Conservation (phyloP, 1,140 invertebrate genomes). For the Penaeus vannamei region DNA sequence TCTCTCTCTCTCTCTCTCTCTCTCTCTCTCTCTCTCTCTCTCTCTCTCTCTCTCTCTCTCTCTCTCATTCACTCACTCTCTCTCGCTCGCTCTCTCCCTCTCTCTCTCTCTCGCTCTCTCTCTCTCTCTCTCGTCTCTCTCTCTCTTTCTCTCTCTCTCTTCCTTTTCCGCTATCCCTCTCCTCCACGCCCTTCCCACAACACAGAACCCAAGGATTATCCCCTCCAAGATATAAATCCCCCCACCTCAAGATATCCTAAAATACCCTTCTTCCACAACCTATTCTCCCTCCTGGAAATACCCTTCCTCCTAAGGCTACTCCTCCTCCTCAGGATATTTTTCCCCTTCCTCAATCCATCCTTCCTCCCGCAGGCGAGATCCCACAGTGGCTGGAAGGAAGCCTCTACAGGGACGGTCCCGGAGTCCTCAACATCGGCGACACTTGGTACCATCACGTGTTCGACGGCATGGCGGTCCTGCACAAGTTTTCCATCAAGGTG, state of each 20-base stretch:
- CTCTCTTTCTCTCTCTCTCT: too few species aligned
- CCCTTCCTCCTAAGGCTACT: too few species aligned
- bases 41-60: not conserved
- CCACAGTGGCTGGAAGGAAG: slow-evolving; percentile 72
- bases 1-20: slow-evolving; percentile 1
- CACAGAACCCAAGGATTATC: too few species aligned
- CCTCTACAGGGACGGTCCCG: slow-evolving; percentile 73
- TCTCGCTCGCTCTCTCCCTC: too few species aligned
- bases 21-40: not conserved
- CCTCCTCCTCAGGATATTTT: too few species aligned
- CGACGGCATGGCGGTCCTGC: slow-evolving; percentile 74
- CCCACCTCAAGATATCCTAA: too few species aligned
- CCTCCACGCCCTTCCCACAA: not conserved
- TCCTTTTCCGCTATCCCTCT: not conserved
- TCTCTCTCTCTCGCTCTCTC: too few species aligned
- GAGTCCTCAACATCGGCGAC: slow-evolving; percentile 72
- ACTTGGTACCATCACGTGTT: slow-evolving; percentile 73
- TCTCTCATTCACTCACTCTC: too few species aligned
- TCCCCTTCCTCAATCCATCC: not conserved
- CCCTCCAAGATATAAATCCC: too few species aligned
- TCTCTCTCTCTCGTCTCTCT: too few species aligned
- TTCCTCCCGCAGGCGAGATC: slow-evolving; percentile 70
- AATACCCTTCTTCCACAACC: too few species aligned
- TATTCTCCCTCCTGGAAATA: too few species aligned
- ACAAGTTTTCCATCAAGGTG: slow-evolving; percentile 68